Base-by-base conservation (phyloP, 2,113 vertebrate genomes). In the Cyanistes caeruleus region DNA sequence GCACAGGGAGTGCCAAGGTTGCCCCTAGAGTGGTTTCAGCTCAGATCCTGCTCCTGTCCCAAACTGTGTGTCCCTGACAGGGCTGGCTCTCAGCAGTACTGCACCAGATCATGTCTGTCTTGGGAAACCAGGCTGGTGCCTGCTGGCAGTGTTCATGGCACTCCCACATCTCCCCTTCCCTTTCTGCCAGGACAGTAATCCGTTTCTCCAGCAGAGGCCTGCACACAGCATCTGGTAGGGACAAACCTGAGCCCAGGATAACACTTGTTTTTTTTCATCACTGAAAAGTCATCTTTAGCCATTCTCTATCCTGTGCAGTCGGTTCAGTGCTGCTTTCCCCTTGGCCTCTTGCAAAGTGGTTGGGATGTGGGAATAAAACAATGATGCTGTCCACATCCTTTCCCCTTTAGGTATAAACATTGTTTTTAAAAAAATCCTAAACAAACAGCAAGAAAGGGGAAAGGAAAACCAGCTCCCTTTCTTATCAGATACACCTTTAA, bases 71-170 rank as follows among this genome's bases (percentile, higher is more conserved):
- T 41, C 44, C 15, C 28, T 84, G 63, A 11, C 60, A 69, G 49
- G 28, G 25, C 56, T 69, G 70, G 24, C 41, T 78, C 22, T 70
- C 1, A 0, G 65, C 60, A 65, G 37, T 7, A 0, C 49, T 5
- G 0, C n/a, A 30, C 23, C 0, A 2, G 39, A 16, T 72, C 0
- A 0, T 16, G 39, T 23, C 62, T 10, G 0, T 4, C 27, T 20
- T 18, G 67, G 56, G 13, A 56, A 15, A 13, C 31, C 53, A 55
- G 75, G 59, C n/a, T 30, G 56, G 15, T 3, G 4, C 20, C 46
- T 48, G 65, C 77, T 76, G 3, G 75, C 46, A 60, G 30, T 1
- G 0, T 7, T 59, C 49, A 8, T 21, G 5, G 49, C 79, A 74
- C 5, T 23, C 23, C 59, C 17, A 8, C 1, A 0, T 17, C 46